Base-by-base conservation (phyloP, 2,797 vertebrate genomes). In the Pogoniulus pusillus region DNA sequence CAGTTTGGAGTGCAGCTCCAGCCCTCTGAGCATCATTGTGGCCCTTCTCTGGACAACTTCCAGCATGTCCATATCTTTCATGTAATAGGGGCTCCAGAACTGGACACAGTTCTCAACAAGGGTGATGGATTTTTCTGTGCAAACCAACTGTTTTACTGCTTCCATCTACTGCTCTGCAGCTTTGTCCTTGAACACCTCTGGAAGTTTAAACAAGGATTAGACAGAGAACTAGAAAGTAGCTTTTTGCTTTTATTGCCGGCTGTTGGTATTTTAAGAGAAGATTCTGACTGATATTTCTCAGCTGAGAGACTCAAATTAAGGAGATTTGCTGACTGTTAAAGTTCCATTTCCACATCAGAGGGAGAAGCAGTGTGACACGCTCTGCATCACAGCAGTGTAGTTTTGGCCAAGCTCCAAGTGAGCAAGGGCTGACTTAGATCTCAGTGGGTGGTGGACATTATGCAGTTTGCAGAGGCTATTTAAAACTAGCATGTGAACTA, bases 401-500 rank as follows among this genome's bases (percentile, higher is more conserved):
- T 66, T 96, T 89, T 97, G 97, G 97, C 97, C 94, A 89, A 72
- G 87, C 60, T 97, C 97, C 97, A 97, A 90, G 69, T 74, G 71
- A 94, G 35, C 64, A 62, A 91, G 82, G 85, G 93, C 80, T 96
- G 96, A 94, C 96, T 98, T 96, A 96, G 97, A 97, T 97, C 97
- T 97, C 97, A 63, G 97, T 94, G 92, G 96, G 97, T 95, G 96
- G 95, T 85, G 69, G 79, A 93, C 94, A 88, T 97, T 97, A 95
- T 58, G 47, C 89, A 77, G 96, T 97, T 97, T 95, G 96, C 96
- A 92, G 74, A 96, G 96, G 94, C 90, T 91, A 90, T 95, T 96
- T 94, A 96, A 96, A 97, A 94, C 90, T 96, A 78, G 95, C 94
- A 95, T 95, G 97, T 97, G 96, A 97, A 96, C 95, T 94, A 93